Evolutionary conservation across 2,113 vertebrate species (phyloP).

Genomic region (Laticauda laticaudata): DNA sequence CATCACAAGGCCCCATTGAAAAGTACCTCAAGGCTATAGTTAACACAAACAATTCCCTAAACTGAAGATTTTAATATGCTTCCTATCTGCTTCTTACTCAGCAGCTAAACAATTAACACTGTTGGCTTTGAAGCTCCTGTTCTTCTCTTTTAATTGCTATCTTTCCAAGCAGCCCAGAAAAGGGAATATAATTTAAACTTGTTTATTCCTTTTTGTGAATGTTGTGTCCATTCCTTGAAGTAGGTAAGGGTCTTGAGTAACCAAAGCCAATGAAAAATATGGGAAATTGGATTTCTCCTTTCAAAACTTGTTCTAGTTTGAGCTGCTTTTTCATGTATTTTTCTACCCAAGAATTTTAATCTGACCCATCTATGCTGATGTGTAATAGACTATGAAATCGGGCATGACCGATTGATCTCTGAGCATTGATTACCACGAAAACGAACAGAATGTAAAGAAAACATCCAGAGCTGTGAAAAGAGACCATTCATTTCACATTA

Average conservation of each 20-base stretch:
- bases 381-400: slow-evolving; percentile 73
- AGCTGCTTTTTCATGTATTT: slow-evolving; percentile 32
- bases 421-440: slow-evolving; percentile 55
- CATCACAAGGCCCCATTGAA: not conserved
- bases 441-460: slow-evolving; percentile 66
- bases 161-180: not conserved
- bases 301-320: not conserved
- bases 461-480: slow-evolving; percentile 24
- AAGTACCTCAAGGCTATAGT: not conserved
- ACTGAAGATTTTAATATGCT: not conserved
- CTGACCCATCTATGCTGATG: slow-evolving; percentile 47
- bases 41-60: not conserved
- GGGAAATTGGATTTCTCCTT: not conserved
- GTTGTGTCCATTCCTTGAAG: not conserved
- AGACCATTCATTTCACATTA: slow-evolving; percentile 39
- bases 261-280: not conserved
- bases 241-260: not conserved
- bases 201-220: not conserved
- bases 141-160: not conserved
- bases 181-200: not conserved
- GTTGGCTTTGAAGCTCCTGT: not conserved
- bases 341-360: slow-evolving; percentile 23
- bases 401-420: slow-evolving; percentile 76
- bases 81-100: not conserved
- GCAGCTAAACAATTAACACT: not conserved